Conservation (phyloP, 2,113 vertebrate genomes). For the Bostrychus sinensis region DNA sequence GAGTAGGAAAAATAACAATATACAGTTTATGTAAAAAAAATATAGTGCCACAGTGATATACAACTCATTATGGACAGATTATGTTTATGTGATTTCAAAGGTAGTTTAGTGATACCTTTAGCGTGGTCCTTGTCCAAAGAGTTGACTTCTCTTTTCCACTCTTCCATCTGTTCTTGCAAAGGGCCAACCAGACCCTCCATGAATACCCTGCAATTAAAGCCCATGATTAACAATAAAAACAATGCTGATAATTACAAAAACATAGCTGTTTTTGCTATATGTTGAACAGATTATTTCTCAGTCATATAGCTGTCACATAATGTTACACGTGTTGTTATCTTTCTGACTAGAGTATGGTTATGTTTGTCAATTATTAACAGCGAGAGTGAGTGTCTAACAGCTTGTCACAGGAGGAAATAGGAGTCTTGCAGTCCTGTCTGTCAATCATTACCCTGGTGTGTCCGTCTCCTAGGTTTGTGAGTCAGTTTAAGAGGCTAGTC, state of each 20-base stretch:
- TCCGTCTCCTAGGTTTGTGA: conserved; percentile 44
- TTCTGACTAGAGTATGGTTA: conserved; percentile 8
- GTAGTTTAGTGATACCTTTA: conserved; percentile 79
- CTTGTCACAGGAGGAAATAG: conserved; percentile 44
- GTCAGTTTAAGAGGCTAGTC: conserved; percentile 39
- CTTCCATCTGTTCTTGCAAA: conserved; percentile 95
- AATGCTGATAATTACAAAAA: background rate
- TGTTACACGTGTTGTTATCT: conserved; percentile 11
- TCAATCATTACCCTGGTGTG: conserved; percentile 65
- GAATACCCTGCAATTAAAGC: conserved; percentile 80
- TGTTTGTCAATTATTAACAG: conserved; percentile 52
- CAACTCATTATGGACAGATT: too few species aligned
- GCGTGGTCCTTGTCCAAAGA: conserved; percentile 96
- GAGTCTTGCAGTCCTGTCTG: conserved; percentile 47
- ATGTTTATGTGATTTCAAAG: background rate
- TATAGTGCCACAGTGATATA: background rate
- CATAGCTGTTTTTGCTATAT: background rate
- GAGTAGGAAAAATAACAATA: conserved; percentile 35
- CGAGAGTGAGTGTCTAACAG: conserved; percentile 25
- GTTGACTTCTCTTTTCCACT: conserved; percentile 95
- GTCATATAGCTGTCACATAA: background rate
- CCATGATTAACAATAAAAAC: background rate
- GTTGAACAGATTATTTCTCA: background rate
- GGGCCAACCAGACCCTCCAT: conserved; percentile 95
- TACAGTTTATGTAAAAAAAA: background rate